A percentile compares a stretch with the other conserved stretches of the same genome.
phyloP scores from a whole-genome alignment of 2,797 vertebrate species.

The Coluber constrictor region DNA sequence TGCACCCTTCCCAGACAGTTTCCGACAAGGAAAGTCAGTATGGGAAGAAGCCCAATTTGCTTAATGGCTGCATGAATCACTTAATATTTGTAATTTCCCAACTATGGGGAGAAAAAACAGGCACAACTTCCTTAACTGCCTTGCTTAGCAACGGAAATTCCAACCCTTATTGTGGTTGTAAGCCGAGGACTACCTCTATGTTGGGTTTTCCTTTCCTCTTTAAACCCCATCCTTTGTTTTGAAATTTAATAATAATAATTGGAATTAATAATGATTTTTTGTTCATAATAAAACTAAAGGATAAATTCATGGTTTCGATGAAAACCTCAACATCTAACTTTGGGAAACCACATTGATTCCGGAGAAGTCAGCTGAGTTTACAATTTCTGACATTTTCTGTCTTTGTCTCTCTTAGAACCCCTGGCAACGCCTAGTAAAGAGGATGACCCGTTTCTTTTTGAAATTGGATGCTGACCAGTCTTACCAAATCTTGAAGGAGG shows the following conservation, averaged over 20 bases:
- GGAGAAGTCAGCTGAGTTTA: too few species aligned
- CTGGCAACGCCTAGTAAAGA: conserved; percentile 89
- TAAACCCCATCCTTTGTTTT: not conserved
- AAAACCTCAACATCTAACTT: not conserved
- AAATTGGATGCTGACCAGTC: conserved; percentile 81
- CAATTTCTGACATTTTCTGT: not conserved
- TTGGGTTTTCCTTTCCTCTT: not conserved
- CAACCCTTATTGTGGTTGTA: not conserved
- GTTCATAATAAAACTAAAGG: not conserved
- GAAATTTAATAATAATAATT: not conserved
- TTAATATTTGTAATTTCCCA: not conserved
- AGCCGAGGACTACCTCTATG: not conserved
- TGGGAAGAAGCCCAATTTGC: not conserved
- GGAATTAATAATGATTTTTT: not conserved
- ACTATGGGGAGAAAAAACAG: not conserved
- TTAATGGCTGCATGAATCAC: not conserved
- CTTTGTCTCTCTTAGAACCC: conserved; percentile 70
- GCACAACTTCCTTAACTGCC: not conserved
- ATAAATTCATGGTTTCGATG: not conserved
- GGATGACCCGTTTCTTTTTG: conserved; percentile 95
- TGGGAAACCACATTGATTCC: not conserved
- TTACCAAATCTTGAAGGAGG: conserved; percentile 78
- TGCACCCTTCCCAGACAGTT: not conserved
- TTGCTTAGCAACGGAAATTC: not conserved
- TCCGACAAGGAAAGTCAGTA: not conserved